Conservation (phyloP, 2,797 vertebrate species). For the Danio kyathit region DNA sequence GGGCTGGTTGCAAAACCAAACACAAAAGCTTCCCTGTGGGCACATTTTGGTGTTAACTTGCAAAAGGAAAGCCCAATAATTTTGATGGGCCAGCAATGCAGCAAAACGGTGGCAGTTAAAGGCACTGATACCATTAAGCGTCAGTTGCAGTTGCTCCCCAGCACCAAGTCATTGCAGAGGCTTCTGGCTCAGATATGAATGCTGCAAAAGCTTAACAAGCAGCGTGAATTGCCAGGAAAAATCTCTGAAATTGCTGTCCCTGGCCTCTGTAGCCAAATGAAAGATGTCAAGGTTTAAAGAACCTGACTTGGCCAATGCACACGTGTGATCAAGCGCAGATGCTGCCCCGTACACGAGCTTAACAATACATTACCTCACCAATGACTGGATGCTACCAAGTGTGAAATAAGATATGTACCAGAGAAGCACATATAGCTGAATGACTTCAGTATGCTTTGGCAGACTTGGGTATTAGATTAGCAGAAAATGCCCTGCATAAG, state of each 20-base stretch:
- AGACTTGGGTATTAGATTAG: conserved; percentile 14
- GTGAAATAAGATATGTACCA: conserved; percentile 41
- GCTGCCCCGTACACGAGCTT: conserved; percentile 9
- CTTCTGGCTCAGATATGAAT: neutral
- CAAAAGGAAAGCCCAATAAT: conserved; percentile 16
- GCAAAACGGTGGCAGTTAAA: neutral
- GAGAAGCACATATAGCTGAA: conserved; percentile 20
- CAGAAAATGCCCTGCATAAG: conserved; percentile 21
- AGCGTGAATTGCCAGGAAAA: neutral
- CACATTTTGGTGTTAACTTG: conserved; percentile 19
- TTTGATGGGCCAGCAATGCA: neutral
- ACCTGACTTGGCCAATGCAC: conserved; percentile 5
- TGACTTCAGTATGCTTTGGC: conserved; percentile 20
- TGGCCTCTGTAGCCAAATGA: conserved; percentile 13
- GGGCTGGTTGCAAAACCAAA: conserved; percentile 23
- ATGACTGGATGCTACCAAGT: conserved; percentile 20
- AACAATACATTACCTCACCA: conserved; percentile 33
- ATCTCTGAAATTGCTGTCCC: neutral
- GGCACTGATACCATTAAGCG: neutral
- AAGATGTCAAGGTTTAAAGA: conserved; percentile 22
- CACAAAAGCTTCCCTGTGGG: conserved; percentile 26
- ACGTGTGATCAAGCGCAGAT: conserved; percentile 4
- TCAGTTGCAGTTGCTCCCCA: neutral
- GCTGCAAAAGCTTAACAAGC: neutral
- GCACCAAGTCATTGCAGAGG: neutral